phyloP scores from a whole-genome alignment of 1,140 invertebrate species.

The Psix sp. region DNA sequence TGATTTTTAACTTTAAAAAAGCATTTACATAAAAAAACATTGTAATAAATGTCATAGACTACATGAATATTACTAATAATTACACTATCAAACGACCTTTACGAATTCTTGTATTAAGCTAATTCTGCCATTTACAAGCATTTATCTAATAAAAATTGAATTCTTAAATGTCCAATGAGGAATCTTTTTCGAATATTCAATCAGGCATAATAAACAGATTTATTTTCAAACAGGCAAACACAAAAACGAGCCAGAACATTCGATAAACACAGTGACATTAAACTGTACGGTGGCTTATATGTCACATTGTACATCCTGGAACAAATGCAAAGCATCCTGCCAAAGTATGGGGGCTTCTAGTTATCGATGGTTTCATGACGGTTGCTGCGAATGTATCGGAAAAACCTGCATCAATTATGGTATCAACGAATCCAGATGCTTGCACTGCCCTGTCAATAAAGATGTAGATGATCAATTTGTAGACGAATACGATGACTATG shows the following conservation, averaged over 20 bases:
- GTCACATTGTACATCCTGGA: conserved; percentile 89
- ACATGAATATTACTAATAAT: too few relatives aligned
- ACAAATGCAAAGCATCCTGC: conserved; percentile 88
- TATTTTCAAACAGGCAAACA: conserved; percentile 45
- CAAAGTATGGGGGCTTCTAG: conserved; percentile 83
- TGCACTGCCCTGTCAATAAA: conserved; percentile 47
- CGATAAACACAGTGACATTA: conserved; percentile 78
- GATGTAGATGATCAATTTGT: conserved; percentile 26
- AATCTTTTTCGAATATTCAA: conserved; percentile 6
- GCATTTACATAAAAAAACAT: too few relatives aligned
- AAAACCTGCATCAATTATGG: conserved; percentile 92
- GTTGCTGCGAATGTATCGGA: conserved; percentile 94
- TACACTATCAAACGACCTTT: conserved; percentile 16
- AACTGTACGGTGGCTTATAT: conserved; percentile 95
- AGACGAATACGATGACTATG: conserved; percentile 62
- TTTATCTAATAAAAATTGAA: not conserved
- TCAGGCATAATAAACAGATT: conserved; percentile 35
- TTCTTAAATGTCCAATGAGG: conserved; percentile 12
- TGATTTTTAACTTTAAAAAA: too few relatives aligned
- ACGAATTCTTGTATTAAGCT: not conserved
- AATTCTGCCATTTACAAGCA: conserved; percentile 2
- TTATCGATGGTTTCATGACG: conserved; percentile 94
- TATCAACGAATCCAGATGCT: conserved; percentile 86
- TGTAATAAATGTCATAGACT: too few relatives aligned
- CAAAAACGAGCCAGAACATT: conserved; percentile 24